Evolutionary conservation across 2,113 vertebrate species (phyloP).

Genomic region (Gnathonemus echidnorhynchus): DNA sequence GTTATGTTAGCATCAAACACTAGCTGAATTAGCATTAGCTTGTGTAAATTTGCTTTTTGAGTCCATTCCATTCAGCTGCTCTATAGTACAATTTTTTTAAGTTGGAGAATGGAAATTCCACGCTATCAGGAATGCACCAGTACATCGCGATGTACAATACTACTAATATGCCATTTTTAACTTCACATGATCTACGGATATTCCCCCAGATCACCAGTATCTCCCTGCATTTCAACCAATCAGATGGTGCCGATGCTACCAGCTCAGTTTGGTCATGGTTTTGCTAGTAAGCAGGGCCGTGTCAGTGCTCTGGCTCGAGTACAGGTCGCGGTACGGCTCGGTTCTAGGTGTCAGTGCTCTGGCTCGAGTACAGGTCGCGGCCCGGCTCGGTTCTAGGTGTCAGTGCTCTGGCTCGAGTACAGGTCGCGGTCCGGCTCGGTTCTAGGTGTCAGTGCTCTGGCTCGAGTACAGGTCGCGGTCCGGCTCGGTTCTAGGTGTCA

Average conservation of each 20-base stretch:
- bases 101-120: neutral
- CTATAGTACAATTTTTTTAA: neutral
- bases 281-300: neutral
- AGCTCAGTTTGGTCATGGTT: neutral
- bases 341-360: too few species aligned
- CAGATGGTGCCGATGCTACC: neutral
- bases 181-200: neutral
- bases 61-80: neutral
- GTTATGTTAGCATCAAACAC: neutral
- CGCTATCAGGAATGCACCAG: neutral
- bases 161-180: neutral
- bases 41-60: neutral
- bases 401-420: neutral
- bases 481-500: neutral
- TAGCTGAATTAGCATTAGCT: neutral
- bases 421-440: too few species aligned
- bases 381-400: neutral
- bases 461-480: too few species aligned
- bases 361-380: too few species aligned
- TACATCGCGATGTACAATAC: neutral
- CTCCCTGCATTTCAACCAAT: neutral
- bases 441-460: too few species aligned
- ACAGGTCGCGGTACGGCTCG: neutral
- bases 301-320: neutral
- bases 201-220: neutral